Conservation (phyloP, 2,888 invertebrate genomes). For the Xestia sexstrigata region DNA sequence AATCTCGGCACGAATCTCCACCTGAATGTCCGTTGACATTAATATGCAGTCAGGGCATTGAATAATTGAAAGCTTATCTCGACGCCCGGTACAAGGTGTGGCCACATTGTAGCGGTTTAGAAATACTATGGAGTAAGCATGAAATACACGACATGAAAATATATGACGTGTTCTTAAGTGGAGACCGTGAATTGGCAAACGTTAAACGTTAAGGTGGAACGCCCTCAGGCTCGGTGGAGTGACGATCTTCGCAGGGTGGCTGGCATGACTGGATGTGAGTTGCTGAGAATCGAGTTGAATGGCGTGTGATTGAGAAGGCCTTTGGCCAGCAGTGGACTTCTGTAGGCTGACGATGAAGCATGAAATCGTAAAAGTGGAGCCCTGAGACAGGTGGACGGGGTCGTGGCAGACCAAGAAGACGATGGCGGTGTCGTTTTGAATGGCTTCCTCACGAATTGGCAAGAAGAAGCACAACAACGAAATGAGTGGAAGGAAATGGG, state of each 20-base stretch:
- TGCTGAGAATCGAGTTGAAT: too few species aligned
- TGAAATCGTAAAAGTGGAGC: not conserved
- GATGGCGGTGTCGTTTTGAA: not conserved
- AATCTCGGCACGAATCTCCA: constrained; percentile 59
- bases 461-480: not conserved
- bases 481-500: not conserved
- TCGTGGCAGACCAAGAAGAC: not conserved
- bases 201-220: too few species aligned
- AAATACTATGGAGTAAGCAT: constrained; percentile 13
- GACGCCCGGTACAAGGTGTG: constrained; percentile 26
- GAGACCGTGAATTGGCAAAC: too few species aligned
- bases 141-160: too few species aligned
- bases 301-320: too few species aligned
- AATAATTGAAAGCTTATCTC: constrained; percentile 75
- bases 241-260: too few species aligned
- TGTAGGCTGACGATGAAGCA: too few species aligned
- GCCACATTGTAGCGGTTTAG: constrained; percentile 33
- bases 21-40: constrained; percentile 66
- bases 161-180: too few species aligned
- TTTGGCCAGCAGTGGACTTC: too few species aligned
- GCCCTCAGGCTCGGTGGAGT: too few species aligned
- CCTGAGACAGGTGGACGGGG: not conserved
- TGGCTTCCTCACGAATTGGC: not conserved
- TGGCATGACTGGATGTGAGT: too few species aligned
- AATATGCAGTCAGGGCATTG: constrained; percentile 68